Evolutionary conservation across 2,113 vertebrate genomes (phyloP).

Genomic region (Semicossyphus pulcher): DNA sequence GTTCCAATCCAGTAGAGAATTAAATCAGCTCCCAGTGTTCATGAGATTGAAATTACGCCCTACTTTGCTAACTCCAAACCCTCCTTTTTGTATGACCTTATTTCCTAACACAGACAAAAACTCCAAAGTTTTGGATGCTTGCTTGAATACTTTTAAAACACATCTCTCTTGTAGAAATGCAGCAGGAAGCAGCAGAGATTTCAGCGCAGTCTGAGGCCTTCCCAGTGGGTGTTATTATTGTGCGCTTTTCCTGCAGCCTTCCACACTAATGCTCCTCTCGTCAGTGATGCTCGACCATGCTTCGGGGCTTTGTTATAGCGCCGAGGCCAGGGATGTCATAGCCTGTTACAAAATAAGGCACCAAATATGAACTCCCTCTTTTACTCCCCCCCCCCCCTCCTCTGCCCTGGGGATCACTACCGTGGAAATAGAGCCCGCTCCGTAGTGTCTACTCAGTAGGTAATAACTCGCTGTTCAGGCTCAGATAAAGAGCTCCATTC

Average conservation of each 20-base stretch:
- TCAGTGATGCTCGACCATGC: conserved; percentile 62
- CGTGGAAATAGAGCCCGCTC: conserved; percentile 49
- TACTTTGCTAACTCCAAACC: conserved; percentile 12
- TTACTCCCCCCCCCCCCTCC: neutral
- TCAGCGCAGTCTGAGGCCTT: conserved; percentile 40
- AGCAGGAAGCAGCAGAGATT: conserved; percentile 18
- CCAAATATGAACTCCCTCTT: conserved; percentile 45
- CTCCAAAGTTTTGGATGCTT: neutral
- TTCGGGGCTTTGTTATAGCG: conserved; percentile 61
- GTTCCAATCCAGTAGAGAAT: neutral
- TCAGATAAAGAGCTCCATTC: conserved; percentile 76
- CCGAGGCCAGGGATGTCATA: conserved; percentile 67
- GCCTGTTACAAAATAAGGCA: conserved; percentile 67
- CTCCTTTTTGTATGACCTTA: conserved; percentile 6
- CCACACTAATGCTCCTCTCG: conserved; percentile 57
- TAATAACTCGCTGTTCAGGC: conserved; percentile 68
- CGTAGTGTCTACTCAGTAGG: conserved; percentile 66
- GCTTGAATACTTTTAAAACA: conserved; percentile 23
- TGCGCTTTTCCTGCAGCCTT: conserved; percentile 65
- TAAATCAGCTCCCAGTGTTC: conserved; percentile 9
- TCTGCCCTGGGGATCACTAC: conserved; percentile 47
- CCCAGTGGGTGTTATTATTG: conserved; percentile 77
- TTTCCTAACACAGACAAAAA: conserved; percentile 8
- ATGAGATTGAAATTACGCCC: neutral
- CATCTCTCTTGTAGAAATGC: conserved; percentile 37